A percentile compares a stretch with the other conserved stretches of the same genome.
phyloP scores from a whole-genome alignment of 2,797 vertebrate genomes.

The Scleropages formosus region DNA sequence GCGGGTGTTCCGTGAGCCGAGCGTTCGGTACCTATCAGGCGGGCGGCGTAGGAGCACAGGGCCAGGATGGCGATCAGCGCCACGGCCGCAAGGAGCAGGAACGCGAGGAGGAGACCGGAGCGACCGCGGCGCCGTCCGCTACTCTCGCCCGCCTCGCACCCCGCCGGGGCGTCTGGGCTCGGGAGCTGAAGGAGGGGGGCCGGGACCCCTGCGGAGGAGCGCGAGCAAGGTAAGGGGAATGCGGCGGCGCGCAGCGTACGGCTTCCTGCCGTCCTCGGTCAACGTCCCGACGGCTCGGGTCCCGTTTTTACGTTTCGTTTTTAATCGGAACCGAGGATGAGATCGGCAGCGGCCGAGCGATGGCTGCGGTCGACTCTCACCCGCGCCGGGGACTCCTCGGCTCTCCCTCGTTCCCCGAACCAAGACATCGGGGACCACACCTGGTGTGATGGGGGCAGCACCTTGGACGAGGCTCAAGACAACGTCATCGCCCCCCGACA shows the following conservation, averaged over 20 bases:
- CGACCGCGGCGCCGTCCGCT: too few relatives aligned
- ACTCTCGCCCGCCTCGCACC: not conserved
- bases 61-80: slow-evolving; percentile 15
- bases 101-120: not conserved
- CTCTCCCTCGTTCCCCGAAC: not conserved
- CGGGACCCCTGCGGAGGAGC: slow-evolving; percentile 2
- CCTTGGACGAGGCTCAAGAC: not conserved
- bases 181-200: not conserved
- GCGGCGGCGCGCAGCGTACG: too few relatives aligned
- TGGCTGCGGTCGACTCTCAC: not conserved
- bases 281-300: not conserved
- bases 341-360: too few relatives aligned
- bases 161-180: not conserved
- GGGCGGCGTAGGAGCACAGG: slow-evolving; percentile 27
- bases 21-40: slow-evolving; percentile 27
- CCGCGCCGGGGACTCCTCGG: not conserved
- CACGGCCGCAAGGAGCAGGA: slow-evolving; percentile 9
- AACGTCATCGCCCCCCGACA: not conserved
- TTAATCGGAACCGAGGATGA: too few relatives aligned
- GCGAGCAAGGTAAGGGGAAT: not conserved
- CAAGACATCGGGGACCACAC: not conserved
- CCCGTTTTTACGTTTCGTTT: not conserved
- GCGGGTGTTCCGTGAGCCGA: too few relatives aligned
- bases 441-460: not conserved
- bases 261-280: not conserved